Evolutionary conservation across 2,797 vertebrate genomes (phyloP), one percentile per base, ranked within the genome.

Genomic region (Zalophus californianus): DNA sequence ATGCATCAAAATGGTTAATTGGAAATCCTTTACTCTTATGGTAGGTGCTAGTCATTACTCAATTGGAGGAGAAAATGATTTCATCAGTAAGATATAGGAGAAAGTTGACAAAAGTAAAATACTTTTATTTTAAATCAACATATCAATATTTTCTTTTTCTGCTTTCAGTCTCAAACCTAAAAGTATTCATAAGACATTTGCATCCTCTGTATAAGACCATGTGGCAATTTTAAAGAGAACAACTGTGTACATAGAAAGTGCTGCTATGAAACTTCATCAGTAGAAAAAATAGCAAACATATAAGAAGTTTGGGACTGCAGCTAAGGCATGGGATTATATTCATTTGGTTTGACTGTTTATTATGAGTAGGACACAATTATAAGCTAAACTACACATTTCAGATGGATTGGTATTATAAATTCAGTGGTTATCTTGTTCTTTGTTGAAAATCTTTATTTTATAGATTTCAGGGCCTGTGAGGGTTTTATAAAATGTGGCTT

Each of bases 381-480:
- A 60, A 66, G 13, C 13, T 87, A 64, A 41, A 44, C 27, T 4
- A 80, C 5, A n/a, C 5, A 54, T 44, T 75, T 87, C 66, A 68
- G 20, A 70, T 78, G 29, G 4, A 50, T 21, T 84, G 35, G 54
- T 90, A 86, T 68, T 41, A 13, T 90, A 83, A 70, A 56, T 56
- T 88, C n/a, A 60, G 32, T 73, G 9, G 35, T 52, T 94, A 77
- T 92, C 32, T 94, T 96, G 54, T 82, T 82, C 35, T 89, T 94
- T 94, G 50, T 68, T 50, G 85, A 88, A 88, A 92, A 73, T 86
- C 7, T 96, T 91, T 66, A 62, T 83, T 91, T 93, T 87, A 91
- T 85, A 82, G n/a, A 96, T 90, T 96, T 83, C 44, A 92, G 18
- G 3, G 16, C 18, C 25, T 82, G 1, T 96, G 52, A 95, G 44